Evolutionary conservation across 2,113 vertebrate species (phyloP), one percentile per base, ranked within the genome.

Genomic region (Murina feae): DNA sequence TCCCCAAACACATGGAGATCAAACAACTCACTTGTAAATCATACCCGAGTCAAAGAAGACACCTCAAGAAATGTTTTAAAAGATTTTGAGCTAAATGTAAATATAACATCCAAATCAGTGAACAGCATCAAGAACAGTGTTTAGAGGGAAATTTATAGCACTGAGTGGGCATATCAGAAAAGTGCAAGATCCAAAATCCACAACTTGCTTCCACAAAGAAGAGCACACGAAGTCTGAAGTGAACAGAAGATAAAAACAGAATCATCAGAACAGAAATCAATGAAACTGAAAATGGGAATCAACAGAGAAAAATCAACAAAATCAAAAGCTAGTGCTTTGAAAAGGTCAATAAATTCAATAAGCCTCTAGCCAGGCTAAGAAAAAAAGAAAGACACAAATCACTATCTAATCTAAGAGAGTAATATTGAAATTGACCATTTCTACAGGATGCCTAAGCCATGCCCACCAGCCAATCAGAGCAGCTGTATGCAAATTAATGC

Each of bases 51-150:
- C 53, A 4, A 39, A 65, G 20, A 44, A 21, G 25, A 60, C 16
- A 25, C 39, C 74, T 49, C 51, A 47, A 17, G 37, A 79, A 58
- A 12, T 4, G 21, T 2, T 63, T 21, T 14, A 9, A 72, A 28
- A 39, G 17, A 78, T 25, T 37, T n/a, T 4, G 9, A 21, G 28
- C 11, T 4, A 14, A 14, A 20, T 21, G 75, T 49, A 55, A 35
- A 53, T 1, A 1, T 3, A 32, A 51, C n/a, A 28, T 3, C 35
- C 21, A 11, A 20, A 30, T 6, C 5, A 14, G 28, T 2, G 5
- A 47, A 37, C 6, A 2, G 30, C 44, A 6, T n/a, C 1, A 10
- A 47, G 51, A 89, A 37, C 23, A 0, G 78, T 13, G 30, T 35
- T 17, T 44, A 28, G 21, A 30, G 53, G 44, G 12, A 23, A 58